Percentiles rank a stretch among this genome's conserved stretches.
These are phyloP conservation scores for Capitella teleta DNA, from an alignment of 1,140 invertebrate species.

Conservation along the genomic window DNA sequence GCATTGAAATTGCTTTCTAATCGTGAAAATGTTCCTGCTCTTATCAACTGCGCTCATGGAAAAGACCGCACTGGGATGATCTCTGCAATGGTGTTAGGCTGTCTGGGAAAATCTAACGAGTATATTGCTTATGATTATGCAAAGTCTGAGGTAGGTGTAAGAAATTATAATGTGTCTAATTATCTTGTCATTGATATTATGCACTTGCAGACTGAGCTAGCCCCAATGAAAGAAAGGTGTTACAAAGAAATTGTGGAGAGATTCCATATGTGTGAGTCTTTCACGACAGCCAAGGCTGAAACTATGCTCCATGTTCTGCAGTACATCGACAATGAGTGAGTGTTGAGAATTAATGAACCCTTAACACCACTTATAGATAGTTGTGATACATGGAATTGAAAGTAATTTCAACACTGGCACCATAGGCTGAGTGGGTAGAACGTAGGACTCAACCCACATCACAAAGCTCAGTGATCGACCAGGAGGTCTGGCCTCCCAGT, in stretches of 20 bases:
- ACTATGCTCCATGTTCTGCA: conserved; percentile 20
- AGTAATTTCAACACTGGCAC: no score
- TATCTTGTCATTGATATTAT: no score
- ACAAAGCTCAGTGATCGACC: no score
- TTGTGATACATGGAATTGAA: no score
- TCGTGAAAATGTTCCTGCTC: conserved; percentile 21
- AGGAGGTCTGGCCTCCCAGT: no score
- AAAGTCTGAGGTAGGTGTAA: conserved; percentile 22
- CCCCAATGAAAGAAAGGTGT: conserved; percentile 12
- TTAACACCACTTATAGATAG: no score
- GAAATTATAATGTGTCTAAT: no score
- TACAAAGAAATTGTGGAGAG: conserved; percentile 19
- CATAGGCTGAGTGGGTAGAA: no score
- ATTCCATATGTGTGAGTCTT: conserved; percentile 17
- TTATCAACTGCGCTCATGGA: conserved; percentile 32
- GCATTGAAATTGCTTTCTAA: conserved; percentile 24
- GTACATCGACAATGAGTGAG: conserved; percentile 21
- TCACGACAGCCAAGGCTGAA: conserved; percentile 16
- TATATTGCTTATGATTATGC: conserved; percentile 26
- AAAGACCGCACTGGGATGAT: conserved; percentile 36
- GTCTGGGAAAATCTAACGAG: conserved; percentile 23
- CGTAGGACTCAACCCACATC: no score
- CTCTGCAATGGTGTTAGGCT: conserved; percentile 23
- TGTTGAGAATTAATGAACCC: not conserved
- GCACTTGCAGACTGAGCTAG: conserved; percentile 17